phyloP scores from a whole-genome alignment of 2,113 vertebrate genomes.

The Hippocampus guttulatus region DNA sequence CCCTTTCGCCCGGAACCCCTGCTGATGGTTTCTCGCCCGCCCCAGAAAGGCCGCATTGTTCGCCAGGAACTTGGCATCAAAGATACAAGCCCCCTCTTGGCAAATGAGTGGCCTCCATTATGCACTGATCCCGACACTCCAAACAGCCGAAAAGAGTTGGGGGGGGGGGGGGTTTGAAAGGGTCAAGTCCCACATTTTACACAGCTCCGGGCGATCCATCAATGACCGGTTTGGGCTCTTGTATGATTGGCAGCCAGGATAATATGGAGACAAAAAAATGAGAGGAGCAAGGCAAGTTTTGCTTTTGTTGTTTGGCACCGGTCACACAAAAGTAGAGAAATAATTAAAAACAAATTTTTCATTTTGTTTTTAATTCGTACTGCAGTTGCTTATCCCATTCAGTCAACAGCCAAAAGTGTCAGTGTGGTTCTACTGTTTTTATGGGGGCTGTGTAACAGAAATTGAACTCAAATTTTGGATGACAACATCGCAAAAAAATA shows the following conservation, averaged over 20 bases:
- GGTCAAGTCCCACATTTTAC: conserved; percentile 49
- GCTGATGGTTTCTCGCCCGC: conserved; percentile 68
- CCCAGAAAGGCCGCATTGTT: conserved; percentile 71
- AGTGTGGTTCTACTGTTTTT: too few species aligned
- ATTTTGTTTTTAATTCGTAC: too few species aligned
- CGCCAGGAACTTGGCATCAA: conserved; percentile 60
- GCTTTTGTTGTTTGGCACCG: too few species aligned
- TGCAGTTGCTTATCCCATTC: too few species aligned
- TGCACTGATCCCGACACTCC: conserved; percentile 49
- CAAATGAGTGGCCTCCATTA: conserved; percentile 63
- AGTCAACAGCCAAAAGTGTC: too few species aligned
- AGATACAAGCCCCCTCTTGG: conserved; percentile 44
- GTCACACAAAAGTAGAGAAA: too few species aligned
- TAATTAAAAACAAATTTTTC: too few species aligned
- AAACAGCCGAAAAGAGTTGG: conserved; percentile 28
- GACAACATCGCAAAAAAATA: too few species aligned
- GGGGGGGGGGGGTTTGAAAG: conserved; percentile 24
- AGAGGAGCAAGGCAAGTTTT: too few species aligned
- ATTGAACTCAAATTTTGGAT: too few species aligned
- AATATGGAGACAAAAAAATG: too few species aligned
- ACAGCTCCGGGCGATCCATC: conserved; percentile 56
- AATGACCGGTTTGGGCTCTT: conserved; percentile 65
- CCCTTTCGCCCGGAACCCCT: conserved; percentile 63
- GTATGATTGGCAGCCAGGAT: conserved; percentile 30
- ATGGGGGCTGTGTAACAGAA: too few species aligned